Evolutionary conservation across 92 coral and sea anemone species (phyloP).

Genomic region (Virgularia gustaviana): DNA sequence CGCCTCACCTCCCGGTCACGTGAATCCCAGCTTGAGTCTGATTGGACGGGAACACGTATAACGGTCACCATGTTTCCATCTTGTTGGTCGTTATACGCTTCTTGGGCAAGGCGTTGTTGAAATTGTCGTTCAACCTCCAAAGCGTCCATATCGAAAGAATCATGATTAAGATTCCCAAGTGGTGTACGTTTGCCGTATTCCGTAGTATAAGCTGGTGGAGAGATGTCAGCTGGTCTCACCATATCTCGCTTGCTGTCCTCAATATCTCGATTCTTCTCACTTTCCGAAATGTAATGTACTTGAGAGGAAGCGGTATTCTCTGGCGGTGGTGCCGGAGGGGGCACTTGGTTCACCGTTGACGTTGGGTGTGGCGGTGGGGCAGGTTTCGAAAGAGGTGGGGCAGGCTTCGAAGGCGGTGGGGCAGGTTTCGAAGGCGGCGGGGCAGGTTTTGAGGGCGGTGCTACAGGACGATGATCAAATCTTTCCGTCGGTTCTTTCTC

Average conservation of each 20-base stretch:
- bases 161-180: background rate
- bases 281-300: slow-evolving; percentile 64
- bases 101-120: slow-evolving; percentile 74
- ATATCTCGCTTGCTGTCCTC: background rate
- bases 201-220: background rate
- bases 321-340: too few species aligned
- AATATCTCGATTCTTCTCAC: background rate
- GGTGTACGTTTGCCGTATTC: slow-evolving; percentile 11
- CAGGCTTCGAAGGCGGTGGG: too few species aligned
- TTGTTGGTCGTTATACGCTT: slow-evolving; percentile 51
- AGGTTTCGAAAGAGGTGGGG: too few species aligned
- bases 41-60: slow-evolving; percentile 75
- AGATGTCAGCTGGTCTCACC: background rate
- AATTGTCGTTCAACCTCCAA: slow-evolving; percentile 90
- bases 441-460: slow-evolving; percentile 13
- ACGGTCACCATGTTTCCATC: slow-evolving; percentile 77
- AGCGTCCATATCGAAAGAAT: slow-evolving; percentile 50
- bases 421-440: background rate
- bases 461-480: slow-evolving; percentile 12
- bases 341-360: too few species aligned
- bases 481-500: slow-evolving; percentile 14
- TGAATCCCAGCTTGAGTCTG: slow-evolving; percentile 63
- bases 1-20: slow-evolving; percentile 49
- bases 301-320: slow-evolving; percentile 58
- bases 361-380: too few species aligned